Evolutionary conservation across 2,113 vertebrate genomes (phyloP).

Genomic region (Pelecanoides urinatrix): DNA sequence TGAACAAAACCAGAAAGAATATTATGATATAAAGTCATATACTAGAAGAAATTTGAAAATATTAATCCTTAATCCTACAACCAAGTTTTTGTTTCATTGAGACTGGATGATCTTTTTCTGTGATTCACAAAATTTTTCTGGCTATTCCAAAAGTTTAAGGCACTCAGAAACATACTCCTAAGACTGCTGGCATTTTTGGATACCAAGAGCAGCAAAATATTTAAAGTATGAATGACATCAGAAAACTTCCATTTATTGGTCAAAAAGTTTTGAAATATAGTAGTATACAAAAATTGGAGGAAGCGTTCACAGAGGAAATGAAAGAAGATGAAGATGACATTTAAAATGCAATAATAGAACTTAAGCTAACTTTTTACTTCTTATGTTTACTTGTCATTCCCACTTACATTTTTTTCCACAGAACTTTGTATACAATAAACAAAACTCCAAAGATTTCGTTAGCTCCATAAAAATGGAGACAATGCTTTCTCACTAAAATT

Average conservation of each 20-base stretch:
- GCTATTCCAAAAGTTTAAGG: not conserved
- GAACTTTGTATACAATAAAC: not conserved
- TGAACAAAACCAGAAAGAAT: not conserved
- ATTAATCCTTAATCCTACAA: not conserved
- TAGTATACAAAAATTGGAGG: not conserved
- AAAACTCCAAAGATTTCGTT: not conserved
- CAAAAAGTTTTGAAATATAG: not conserved
- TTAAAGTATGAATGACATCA: not conserved
- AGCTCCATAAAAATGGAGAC: not conserved
- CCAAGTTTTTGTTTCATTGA: not conserved
- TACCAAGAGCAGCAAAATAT: not conserved
- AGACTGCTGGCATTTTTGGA: not conserved
- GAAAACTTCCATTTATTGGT: not conserved
- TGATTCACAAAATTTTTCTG: not conserved
- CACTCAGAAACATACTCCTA: not conserved
- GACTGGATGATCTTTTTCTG: not conserved
- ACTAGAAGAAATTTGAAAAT: not conserved
- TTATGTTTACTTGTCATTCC: not conserved
- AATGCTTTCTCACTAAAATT: not conserved
- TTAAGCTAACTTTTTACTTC: not conserved
- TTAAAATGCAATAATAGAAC: not conserved
- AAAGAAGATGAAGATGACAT: not conserved
- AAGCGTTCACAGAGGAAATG: constrained; percentile 9
- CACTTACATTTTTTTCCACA: not conserved
- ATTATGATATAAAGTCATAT: not conserved